Conservation (phyloP, 1,140 invertebrate genomes). For the Pteromalus puparum region DNA sequence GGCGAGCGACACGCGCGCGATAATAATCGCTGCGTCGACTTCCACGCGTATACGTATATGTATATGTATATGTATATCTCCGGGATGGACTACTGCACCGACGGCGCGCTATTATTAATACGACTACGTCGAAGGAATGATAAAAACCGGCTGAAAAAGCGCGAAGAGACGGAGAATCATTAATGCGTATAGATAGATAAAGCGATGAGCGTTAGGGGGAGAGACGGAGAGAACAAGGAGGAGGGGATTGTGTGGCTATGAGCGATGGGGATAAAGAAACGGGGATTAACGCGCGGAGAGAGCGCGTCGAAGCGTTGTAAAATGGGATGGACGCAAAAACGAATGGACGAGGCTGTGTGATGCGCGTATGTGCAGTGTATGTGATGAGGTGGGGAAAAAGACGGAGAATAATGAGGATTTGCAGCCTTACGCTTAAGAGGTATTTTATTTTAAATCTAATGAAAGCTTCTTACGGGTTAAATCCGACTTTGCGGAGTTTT, state of each 20-base stretch:
- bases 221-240: not conserved
- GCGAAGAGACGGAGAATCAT: not conserved
- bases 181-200: not conserved
- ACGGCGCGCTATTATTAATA: not conserved
- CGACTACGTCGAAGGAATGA: not conserved
- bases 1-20: not conserved
- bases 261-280: not conserved
- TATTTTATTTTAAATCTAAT: not conserved
- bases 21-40: slow-evolving; percentile 1
- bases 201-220: not conserved
- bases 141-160: not conserved
- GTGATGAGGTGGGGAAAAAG: not conserved
- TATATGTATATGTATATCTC: not conserved
- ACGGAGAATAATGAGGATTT: not conserved
- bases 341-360: not conserved
- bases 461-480: not conserved
- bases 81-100: no score
- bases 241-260: not conserved
- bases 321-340: not conserved
- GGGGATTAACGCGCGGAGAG: not conserved
- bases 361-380: not conserved
- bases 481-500: not conserved
- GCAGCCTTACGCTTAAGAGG: no score
- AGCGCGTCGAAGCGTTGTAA: not conserved
- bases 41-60: not conserved